phyloP scores from a whole-genome alignment of 2,888 invertebrate species.

The Mesodorylaimus sp. region DNA sequence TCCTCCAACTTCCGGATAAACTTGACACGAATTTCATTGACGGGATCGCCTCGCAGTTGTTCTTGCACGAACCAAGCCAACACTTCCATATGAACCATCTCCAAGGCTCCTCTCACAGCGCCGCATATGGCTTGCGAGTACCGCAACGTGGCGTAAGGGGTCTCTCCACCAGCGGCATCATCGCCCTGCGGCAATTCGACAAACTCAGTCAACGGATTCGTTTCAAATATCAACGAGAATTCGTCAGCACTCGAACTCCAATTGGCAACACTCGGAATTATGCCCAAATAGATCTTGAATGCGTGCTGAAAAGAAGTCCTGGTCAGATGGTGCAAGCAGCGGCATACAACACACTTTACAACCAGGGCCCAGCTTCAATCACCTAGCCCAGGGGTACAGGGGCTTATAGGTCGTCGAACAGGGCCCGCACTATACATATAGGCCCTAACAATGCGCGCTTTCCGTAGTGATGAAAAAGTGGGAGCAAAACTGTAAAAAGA shows the following conservation, averaged over 20 bases:
- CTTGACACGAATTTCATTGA: constrained; percentile 80
- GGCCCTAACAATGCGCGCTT: too few relatives aligned
- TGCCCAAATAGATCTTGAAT: constrained; percentile 64
- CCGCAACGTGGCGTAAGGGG: neutral
- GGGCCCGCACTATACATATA: too few relatives aligned
- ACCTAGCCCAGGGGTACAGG: too few relatives aligned
- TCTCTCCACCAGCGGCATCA: constrained; percentile 54
- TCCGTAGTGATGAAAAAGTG: too few relatives aligned
- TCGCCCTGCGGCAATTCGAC: constrained; percentile 73
- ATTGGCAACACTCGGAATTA: constrained; percentile 75
- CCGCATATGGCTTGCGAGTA: constrained; percentile 54
- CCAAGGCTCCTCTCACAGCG: constrained; percentile 64
- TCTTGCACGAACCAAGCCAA: constrained; percentile 85
- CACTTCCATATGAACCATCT: constrained; percentile 95
- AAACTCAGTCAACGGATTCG: constrained; percentile 87
- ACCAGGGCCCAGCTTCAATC: too few relatives aligned
- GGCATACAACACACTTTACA: too few relatives aligned
- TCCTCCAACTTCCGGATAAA: constrained; percentile 87
- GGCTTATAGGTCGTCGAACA: too few relatives aligned
- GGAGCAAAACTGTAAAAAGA: neutral
- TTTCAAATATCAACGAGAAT: constrained; percentile 82
- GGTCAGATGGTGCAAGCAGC: too few relatives aligned
- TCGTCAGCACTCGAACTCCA: constrained; percentile 89
- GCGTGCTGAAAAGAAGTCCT: constrained; percentile 36
- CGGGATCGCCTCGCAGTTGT: constrained; percentile 75